Conservation (phyloP, 2,113 vertebrate genomes). For the Myiagra hebetior region DNA sequence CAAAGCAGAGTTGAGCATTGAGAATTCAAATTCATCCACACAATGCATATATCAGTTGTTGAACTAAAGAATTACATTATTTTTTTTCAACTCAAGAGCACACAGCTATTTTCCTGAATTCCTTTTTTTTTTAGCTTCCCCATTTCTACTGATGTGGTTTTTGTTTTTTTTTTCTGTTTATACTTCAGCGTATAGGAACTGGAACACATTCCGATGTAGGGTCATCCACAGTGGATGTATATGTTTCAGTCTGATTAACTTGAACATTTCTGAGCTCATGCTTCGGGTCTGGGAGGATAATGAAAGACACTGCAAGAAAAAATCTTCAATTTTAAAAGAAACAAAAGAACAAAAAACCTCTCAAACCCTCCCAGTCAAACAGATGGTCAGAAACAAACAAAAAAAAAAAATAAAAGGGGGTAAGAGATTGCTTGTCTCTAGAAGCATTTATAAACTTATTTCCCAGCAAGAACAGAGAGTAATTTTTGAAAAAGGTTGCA, state of each 20-base stretch:
- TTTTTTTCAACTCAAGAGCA: not conserved
- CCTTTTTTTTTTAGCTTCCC: not conserved
- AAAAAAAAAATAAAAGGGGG: not conserved
- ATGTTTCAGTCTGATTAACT: not conserved
- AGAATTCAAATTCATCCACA: not conserved
- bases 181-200: not conserved
- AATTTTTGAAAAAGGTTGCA: not conserved
- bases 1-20: not conserved
- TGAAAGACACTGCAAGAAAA: not conserved
- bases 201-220: not conserved
- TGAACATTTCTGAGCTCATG: not conserved
- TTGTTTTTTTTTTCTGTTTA: not conserved
- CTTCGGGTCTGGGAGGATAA: not conserved
- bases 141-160: not conserved
- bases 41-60: not conserved
- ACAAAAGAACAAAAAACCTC: not conserved
- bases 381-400: not conserved
- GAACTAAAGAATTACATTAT: not conserved
- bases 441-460: not conserved
- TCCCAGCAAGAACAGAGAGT: not conserved
- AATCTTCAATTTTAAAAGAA: not conserved
- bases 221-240: not conserved
- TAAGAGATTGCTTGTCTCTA: not conserved
- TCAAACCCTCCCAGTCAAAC: not conserved
- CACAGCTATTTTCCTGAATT: not conserved